Evolutionary conservation across 2,888 invertebrate genomes (phyloP), one percentile per base, ranked within the genome.

Genomic region (Scaptomyza tumidula): DNA sequence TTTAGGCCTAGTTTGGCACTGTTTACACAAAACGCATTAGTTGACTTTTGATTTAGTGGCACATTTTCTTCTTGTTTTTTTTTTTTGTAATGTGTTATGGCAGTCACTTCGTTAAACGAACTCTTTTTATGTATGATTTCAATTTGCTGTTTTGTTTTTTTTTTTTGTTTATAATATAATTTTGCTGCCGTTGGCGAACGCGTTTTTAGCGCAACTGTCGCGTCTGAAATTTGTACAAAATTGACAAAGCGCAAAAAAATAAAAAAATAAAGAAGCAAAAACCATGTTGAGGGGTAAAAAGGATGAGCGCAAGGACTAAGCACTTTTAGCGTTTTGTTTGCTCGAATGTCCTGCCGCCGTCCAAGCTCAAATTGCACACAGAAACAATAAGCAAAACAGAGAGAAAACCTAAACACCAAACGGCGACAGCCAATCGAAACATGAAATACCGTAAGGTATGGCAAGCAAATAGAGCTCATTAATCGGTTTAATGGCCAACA

Each of bases 301-400:
- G 24, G 60, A 48, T 33, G 49, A 46, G 19, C 27, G 19, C 24
- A 24, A 5, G 24, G 24, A 4, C 24, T 24, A 24, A 24, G 24
- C 29, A 29, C 41, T 37, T 60, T 55, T 35, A 37, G 69, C 54
- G 54, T 61, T 56, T 57, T 84, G 65, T 78, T 84, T 66, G 74
- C 78, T 57, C 58, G 78, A 66, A 50, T 83, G 77, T 83, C 82
- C 83, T 67, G 33, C 83, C 63, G 72, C 73, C 71, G 76, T 62
- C 82, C 79, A 73, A 41, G 85, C 88, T 83, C 85, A 78, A 85
- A 85, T 85, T 85, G 88, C 85, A 88, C 88, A 88, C 71, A 67
- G 73, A 80, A 71, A 77, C 72, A 81, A 78, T 76, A 77, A 65
- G 78, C 81, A 75, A 71, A 81, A 75, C 72, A 75, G 62, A 75